Evolutionary conservation across 2,113 vertebrate species (phyloP), one percentile per base, ranked within the genome.

Genomic region (Ceyx cyanopectus): DNA sequence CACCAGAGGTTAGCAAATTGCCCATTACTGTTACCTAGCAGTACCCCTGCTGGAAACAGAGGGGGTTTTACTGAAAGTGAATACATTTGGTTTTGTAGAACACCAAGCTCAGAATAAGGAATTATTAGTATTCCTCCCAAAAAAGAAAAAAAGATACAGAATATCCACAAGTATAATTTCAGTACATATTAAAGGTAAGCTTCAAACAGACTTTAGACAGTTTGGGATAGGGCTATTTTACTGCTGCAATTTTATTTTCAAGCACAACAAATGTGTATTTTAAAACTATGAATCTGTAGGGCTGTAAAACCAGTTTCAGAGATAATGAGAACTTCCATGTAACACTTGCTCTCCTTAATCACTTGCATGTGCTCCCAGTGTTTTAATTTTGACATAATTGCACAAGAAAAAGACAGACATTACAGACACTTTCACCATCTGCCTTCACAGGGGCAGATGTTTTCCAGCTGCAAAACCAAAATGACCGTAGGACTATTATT

Each of bases 391-490:
- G 18, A 74, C 60, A 67, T 80, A 92, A 93, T 77, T 85, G 43
- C 67, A 58, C 40, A 60, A 76, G 77, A 84, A 95, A 78, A 86
- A 43, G 69, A 78, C 54, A 94, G 81, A 58, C 70, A 73, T 54
- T 53, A 53, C 72, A 90, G 29, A 72, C 61, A 76, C 22, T 93
- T 68, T 48, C 26, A 79, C 80, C 89, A 89, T 62, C 92, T 91
- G 74, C 92, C 67, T 90, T 54, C 40, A 62, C 21, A 41, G 8
- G 34, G 91, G 81, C 78, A 96, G 85, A 92, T 80, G 84, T 85
- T 89, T 94, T 70, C 60, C 96, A 95, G 87, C 63, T 96, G 87
- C 84, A 93, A 87, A 92, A 58, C 29, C n/a, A 73, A 77, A 84
- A 63, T 85, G 34, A 91, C 58, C 87, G 53, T 5, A 83, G 46